Conservation (phyloP, 1,140 invertebrate genomes). For the Trachymyrmex septentrionalis region DNA sequence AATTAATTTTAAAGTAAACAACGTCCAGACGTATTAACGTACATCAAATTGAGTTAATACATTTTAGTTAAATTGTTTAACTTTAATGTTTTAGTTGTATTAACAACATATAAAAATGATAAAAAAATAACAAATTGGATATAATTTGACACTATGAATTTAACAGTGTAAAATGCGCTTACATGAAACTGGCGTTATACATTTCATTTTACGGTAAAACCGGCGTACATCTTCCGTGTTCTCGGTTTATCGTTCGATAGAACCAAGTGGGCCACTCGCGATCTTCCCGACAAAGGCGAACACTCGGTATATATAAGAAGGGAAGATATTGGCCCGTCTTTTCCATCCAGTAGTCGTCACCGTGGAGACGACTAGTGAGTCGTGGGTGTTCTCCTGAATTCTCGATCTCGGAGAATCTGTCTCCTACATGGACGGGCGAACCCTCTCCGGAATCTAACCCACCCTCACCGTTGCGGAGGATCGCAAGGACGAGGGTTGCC, state of each 20-base stretch:
- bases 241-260: slow-evolving; percentile 39
- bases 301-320: slow-evolving; percentile 37
- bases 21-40: no score
- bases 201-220: slow-evolving; percentile 1
- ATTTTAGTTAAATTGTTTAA: no score
- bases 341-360: slow-evolving; percentile 77
- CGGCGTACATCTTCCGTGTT: slow-evolving; percentile 19
- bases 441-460: slow-evolving; percentile 73
- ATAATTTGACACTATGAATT: no score
- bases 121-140: no score
- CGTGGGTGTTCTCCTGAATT: slow-evolving; percentile 73
- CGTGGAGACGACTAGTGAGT: slow-evolving; percentile 80
- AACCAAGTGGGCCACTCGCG: slow-evolving; percentile 47
- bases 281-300: slow-evolving; percentile 41
- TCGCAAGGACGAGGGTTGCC: slow-evolving; percentile 81
- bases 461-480: slow-evolving; percentile 75
- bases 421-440: slow-evolving; percentile 78
- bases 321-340: slow-evolving; percentile 61
- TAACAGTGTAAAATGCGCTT: neutral
- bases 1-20: no score
- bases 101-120: no score
- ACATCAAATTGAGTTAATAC: no score
- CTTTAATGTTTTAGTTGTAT: no score
- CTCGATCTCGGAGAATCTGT: slow-evolving; percentile 71
- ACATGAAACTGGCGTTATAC: slow-evolving; percentile 19